These are phyloP conservation scores for Pheosia gnoma DNA, from an alignment of 2,888 invertebrate species.

Conservation along the genomic window DNA sequence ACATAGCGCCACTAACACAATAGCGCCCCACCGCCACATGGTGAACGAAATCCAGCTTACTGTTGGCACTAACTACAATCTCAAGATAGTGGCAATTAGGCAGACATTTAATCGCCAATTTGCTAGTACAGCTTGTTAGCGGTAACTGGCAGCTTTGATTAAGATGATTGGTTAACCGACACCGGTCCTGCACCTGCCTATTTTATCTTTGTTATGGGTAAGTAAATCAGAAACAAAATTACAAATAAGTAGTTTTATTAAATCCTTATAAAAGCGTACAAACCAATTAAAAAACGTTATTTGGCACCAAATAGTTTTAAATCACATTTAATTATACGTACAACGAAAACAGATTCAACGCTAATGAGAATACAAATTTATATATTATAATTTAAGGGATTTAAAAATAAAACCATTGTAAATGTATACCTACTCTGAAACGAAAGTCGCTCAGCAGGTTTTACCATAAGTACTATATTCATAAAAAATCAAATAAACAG, in stretches of 20 bases:
- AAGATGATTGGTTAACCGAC: background rate
- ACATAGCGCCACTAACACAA: background rate
- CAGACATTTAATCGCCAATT: background rate
- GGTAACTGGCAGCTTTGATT: background rate
- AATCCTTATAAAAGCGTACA: constrained; percentile 25
- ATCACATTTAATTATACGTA: background rate
- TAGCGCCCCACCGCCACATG: background rate
- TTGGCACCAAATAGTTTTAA: constrained; percentile 28
- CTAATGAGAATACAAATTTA: constrained; percentile 1
- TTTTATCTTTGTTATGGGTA: background rate
- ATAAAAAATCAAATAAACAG: too few species aligned
- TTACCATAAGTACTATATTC: too few species aligned
- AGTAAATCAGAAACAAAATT: constrained; percentile 8
- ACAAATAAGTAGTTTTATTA: constrained; percentile 24
- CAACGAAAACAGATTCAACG: constrained; percentile 19
- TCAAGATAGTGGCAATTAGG: background rate
- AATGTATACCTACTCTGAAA: too few species aligned
- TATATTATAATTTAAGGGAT: too few species aligned
- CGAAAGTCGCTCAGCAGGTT: too few species aligned
- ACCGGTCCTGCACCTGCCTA: too few species aligned
- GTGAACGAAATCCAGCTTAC: background rate
- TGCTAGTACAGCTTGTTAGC: background rate
- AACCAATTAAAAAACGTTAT: constrained; percentile 23
- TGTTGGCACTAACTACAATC: background rate
- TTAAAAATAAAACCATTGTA: too few species aligned